phyloP scores from a whole-genome alignment of 2,113 vertebrate genomes.

The Clinocottus analis region DNA sequence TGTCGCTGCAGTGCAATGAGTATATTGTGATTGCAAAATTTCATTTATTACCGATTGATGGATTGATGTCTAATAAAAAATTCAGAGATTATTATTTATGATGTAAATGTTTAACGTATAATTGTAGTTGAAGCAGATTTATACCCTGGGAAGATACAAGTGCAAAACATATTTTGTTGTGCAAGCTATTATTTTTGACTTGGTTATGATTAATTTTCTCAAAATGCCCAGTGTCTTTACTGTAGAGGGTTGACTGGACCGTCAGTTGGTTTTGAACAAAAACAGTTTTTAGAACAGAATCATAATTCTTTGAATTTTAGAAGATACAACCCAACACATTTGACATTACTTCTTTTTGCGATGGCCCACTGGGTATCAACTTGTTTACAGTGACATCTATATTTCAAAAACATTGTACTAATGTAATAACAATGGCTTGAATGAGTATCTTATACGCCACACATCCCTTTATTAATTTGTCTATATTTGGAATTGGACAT shows the following conservation, averaged over 20 bases:
- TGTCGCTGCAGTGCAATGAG: constrained; percentile 24
- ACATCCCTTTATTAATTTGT: background rate
- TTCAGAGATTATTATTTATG: constrained; percentile 37
- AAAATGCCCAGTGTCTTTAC: background rate
- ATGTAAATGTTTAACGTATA: constrained; percentile 15
- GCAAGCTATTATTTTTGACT: background rate
- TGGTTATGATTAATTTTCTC: background rate
- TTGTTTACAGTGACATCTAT: no score
- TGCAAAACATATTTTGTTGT: background rate
- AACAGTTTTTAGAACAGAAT: background rate
- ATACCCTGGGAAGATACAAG: background rate
- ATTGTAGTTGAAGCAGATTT: background rate
- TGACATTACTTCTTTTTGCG: no score
- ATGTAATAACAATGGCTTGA: background rate
- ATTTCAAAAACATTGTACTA: no score
- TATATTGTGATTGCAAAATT: constrained; percentile 24
- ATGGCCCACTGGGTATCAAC: no score
- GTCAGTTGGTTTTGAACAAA: no score
- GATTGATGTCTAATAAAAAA: constrained; percentile 46
- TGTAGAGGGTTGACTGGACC: no score
- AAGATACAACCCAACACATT: no score
- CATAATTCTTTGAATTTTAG: background rate
- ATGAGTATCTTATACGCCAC: background rate
- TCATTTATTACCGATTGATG: constrained; percentile 37
- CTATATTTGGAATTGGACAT: background rate